Conservation (phyloP, 2,888 invertebrate species). For the Drosophila borborema region DNA sequence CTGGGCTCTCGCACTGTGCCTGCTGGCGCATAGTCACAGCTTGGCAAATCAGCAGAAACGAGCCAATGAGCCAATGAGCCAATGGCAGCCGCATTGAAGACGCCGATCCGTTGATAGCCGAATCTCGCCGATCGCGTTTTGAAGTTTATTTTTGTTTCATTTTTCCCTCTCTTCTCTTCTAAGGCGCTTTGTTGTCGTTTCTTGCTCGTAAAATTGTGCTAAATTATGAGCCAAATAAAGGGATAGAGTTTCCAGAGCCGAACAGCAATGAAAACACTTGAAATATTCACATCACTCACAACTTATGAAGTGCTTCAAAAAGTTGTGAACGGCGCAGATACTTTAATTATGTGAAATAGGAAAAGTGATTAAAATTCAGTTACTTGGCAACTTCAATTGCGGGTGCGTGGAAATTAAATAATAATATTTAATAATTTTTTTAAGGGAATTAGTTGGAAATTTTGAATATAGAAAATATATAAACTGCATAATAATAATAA, state of each 20-base stretch:
- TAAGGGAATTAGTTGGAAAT: neutral
- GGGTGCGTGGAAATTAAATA: no score
- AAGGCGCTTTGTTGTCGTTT: constrained; percentile 43
- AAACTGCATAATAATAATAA: no score
- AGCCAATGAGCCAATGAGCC: neutral
- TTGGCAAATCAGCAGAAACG: constrained; percentile 57
- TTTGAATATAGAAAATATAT: neutral
- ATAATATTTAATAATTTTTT: no score
- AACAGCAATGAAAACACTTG: constrained; percentile 6
- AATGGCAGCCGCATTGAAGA: constrained; percentile 12
- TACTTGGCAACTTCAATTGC: no score
- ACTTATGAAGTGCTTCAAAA: constrained; percentile 1
- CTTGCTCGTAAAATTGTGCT: constrained; percentile 41
- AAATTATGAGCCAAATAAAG: constrained; percentile 36
- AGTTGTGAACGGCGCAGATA: neutral
- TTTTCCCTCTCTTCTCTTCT: constrained; percentile 34
- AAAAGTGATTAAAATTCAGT: neutral
- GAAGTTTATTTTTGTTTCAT: constrained; percentile 64
- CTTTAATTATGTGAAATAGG: neutral
- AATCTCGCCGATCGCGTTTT: constrained; percentile 47
- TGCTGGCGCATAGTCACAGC: constrained; percentile 65
- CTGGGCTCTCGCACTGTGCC: constrained; percentile 60
- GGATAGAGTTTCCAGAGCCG: neutral
- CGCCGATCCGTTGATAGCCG: constrained; percentile 45
- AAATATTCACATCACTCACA: neutral